Conservation (phyloP, 2,888 invertebrate genomes). For the Limnephilus auricula region DNA sequence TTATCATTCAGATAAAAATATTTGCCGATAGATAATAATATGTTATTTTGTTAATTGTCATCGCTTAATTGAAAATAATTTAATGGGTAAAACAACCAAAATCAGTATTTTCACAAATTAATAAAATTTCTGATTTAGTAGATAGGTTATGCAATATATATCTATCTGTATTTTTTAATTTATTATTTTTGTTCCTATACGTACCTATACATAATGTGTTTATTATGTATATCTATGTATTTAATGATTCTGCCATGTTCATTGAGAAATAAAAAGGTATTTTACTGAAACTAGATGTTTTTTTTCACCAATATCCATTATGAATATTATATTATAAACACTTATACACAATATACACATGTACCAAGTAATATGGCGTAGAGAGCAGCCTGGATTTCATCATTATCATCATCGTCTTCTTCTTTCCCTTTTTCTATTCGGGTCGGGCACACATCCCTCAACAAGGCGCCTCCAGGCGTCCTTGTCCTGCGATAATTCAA, state of each 20-base stretch:
- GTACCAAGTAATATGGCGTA: background rate
- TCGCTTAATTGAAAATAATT: background rate
- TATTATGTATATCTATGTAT: background rate
- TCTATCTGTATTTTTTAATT: background rate
- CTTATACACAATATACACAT: too few species aligned
- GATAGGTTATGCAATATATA: background rate
- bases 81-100: background rate
- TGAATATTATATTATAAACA: too few species aligned
- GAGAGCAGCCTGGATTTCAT: background rate
- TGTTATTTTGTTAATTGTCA: background rate
- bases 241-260: background rate
- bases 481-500: too few species aligned
- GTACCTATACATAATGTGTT: background rate
- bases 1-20: background rate
- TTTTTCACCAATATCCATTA: too few species aligned
- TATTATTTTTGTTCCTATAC: background rate
- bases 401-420: too few species aligned
- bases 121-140: background rate
- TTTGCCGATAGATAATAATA: background rate
- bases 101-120: background rate
- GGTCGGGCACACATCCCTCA: too few species aligned
- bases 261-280: background rate
- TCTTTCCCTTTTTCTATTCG: too few species aligned
- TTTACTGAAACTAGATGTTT: background rate
- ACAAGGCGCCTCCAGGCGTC: too few species aligned